A percentile compares a stretch with the other conserved stretches of the same genome.
phyloP scores from a whole-genome alignment of 2,113 vertebrate genomes.

The Sclerurus mexicanus region DNA sequence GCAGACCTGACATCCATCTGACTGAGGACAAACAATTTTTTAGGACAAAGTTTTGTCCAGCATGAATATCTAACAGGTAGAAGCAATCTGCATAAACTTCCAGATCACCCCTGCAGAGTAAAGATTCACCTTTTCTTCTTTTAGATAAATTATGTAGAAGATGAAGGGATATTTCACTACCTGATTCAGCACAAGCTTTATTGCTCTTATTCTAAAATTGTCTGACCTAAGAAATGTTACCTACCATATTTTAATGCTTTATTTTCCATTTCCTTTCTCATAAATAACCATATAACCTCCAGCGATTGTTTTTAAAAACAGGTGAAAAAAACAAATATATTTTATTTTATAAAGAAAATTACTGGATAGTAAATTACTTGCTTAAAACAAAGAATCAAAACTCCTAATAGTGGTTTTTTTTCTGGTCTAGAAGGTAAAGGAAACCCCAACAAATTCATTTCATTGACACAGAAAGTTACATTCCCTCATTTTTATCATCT shows the following conservation, averaged over 20 bases:
- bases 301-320: neutral
- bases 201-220: neutral
- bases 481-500: neutral
- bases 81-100: neutral
- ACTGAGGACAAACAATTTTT: neutral
- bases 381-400: neutral
- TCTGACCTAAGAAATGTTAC: neutral
- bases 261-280: neutral
- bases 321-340: neutral
- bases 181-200: neutral
- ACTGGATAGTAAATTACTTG: neutral
- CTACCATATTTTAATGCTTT: fast-evolving
- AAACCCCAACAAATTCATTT: neutral
- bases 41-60: neutral
- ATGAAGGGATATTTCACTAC: neutral
- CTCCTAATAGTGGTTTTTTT: neutral
- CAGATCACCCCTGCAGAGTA: neutral
- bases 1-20: neutral
- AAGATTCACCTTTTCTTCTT: neutral
- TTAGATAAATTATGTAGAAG: neutral
- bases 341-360: neutral
- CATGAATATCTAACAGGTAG: neutral
- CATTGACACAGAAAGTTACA: neutral
- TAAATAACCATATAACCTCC: neutral
- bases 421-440: neutral